These are phyloP conservation scores for Burhinus oedicnemus DNA, from an alignment of 2,113 vertebrate genomes.

Conservation along the genomic window DNA sequence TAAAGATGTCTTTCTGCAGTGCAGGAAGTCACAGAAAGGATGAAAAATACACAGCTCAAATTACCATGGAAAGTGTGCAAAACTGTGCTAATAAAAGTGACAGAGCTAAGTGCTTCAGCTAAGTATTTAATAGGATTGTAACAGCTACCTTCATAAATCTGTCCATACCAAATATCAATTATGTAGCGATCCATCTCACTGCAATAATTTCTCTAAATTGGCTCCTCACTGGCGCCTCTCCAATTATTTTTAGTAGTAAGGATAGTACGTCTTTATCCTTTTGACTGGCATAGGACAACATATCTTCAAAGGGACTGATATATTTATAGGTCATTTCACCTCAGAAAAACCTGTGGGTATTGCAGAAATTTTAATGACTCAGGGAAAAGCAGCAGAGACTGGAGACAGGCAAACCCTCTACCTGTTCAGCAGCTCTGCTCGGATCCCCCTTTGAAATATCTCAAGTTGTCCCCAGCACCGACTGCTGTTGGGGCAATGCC, in stretches of 20 bases:
- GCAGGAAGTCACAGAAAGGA: background rate
- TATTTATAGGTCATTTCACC: background rate
- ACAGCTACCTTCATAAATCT: slow-evolving; percentile 44
- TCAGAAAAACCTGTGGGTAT: background rate
- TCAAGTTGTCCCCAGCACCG: background rate
- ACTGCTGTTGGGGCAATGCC: background rate
- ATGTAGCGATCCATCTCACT: background rate
- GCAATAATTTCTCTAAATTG: slow-evolving; percentile 30
- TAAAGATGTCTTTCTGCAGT: background rate
- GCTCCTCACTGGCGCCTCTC: background rate
- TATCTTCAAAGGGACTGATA: background rate
- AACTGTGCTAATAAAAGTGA: slow-evolving; percentile 33
- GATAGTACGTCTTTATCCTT: slow-evolving; percentile 17
- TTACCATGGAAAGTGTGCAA: background rate
- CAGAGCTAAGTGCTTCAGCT: slow-evolving; percentile 29
- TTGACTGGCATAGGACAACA: slow-evolving; percentile 5
- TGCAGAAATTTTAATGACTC: background rate
- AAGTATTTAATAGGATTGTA: slow-evolving; percentile 45
- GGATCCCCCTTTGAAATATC: background rate
- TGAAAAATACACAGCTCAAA: background rate
- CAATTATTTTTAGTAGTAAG: slow-evolving; percentile 14
- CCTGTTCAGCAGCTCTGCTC: background rate
- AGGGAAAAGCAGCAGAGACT: background rate
- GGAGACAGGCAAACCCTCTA: background rate
- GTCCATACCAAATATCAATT: slow-evolving; percentile 25